Percentiles rank a stretch among this genome's conserved stretches.
Conservation (phyloP, 2,113 vertebrate genomes). For the Motacilla alba region DNA sequence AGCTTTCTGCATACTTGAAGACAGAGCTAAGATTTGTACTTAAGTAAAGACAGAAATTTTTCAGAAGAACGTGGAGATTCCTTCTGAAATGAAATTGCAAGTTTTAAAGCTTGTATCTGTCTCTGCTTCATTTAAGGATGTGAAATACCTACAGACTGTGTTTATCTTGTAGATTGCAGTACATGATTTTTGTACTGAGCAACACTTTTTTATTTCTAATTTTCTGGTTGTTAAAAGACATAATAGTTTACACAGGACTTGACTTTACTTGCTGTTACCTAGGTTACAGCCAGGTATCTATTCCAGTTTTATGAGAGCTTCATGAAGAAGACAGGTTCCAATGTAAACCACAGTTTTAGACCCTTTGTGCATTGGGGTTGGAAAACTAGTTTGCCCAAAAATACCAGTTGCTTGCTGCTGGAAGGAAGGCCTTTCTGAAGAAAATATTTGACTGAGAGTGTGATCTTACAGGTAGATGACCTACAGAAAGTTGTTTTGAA, state of each 20-base stretch:
- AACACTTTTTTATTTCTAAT: slow-evolving; percentile 51
- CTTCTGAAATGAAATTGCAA: neutral
- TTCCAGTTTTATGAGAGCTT: slow-evolving; percentile 57
- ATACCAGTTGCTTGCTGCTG: neutral
- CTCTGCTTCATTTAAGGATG: neutral
- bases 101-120: neutral
- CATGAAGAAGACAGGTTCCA: slow-evolving; percentile 2
- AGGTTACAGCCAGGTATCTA: slow-evolving; percentile 70
- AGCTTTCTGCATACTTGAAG: neutral
- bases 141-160: neutral
- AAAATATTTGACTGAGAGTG: neutral
- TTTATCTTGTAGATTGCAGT: neutral
- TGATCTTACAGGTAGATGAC: neutral
- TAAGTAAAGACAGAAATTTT: neutral
- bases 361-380: neutral
- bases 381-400: slow-evolving; percentile 1
- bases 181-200: neutral
- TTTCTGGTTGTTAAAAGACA: slow-evolving; percentile 62
- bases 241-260: slow-evolving; percentile 70
- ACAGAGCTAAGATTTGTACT: neutral
- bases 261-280: slow-evolving; percentile 70
- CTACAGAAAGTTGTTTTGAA: neutral
- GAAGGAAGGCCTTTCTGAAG: neutral
- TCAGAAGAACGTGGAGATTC: neutral
- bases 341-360: neutral